Conservation (phyloP, 2,888 invertebrate genomes). For the Ectropis crepuscularia region DNA sequence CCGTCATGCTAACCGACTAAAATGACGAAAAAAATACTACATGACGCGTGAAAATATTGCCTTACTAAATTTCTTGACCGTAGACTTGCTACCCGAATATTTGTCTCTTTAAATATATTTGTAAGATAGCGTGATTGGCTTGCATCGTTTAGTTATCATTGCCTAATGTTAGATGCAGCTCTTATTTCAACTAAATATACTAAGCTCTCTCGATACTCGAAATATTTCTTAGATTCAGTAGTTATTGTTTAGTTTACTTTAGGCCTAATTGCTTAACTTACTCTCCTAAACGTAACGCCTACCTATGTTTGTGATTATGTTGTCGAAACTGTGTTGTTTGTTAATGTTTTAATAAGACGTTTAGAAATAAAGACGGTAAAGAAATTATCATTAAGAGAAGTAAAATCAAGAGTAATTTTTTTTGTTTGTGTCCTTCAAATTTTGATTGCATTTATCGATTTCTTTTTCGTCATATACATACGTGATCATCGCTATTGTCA, state of each 20-base stretch:
- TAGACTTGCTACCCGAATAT: slow-evolving; percentile 2
- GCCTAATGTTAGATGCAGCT: no score
- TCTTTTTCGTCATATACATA: neutral
- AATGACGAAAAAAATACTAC: no score
- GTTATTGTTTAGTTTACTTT: neutral
- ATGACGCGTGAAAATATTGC: slow-evolving; percentile 2
- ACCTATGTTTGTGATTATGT: slow-evolving; percentile 44
- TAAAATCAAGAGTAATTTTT: no score
- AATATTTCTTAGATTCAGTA: slow-evolving; percentile 3
- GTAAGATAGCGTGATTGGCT: neutral
- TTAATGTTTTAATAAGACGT: slow-evolving; percentile 6
- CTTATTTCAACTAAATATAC: neutral
- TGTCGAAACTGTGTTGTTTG: slow-evolving; percentile 10
- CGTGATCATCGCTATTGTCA: neutral
- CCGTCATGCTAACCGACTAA: no score
- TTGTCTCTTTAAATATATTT: neutral
- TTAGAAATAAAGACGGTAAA: neutral
- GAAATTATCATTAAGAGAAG: neutral
- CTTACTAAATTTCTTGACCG: slow-evolving; percentile 5
- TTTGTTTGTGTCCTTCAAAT: neutral
- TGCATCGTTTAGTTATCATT: neutral
- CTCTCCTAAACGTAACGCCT: slow-evolving; percentile 43
- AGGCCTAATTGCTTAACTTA: slow-evolving; percentile 26
- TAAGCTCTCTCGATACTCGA: slow-evolving; percentile 8
- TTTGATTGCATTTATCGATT: neutral